Evolutionary conservation across 2,113 vertebrate species (phyloP), one percentile per base, ranked within the genome.

Genomic region (Myotis yumanensis): DNA sequence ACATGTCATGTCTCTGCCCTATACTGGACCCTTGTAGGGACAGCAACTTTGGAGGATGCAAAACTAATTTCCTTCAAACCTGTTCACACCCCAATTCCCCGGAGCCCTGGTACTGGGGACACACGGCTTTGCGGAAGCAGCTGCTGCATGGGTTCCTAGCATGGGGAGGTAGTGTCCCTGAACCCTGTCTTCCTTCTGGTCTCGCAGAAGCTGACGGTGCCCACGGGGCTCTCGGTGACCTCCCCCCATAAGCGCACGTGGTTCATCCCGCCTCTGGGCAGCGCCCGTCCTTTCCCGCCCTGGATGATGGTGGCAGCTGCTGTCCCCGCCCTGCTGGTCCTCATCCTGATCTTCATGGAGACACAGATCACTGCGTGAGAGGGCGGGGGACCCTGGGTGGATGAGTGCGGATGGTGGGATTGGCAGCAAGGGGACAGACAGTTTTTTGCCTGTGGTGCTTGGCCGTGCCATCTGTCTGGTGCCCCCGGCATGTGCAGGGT

Each of bases 291-390:
- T 4, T 99, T 99, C 96, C 99, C 99, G 0, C 96, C 99, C 51
- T 99, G 99, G 99, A 99, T 99, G 99, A 99, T 99, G 99, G 99
- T 99, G 73, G 99, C 99, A 0, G 99, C 99, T 1, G 98, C 99
- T 17, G 98, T 99, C n/a, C 99, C 99, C 0, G 99, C 99, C 11
- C 98, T 99, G 35, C 98, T 99, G 23, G 99, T 99, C 96, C 99
- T 99, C 97, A 99, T 99, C 97, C 99, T 99, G 90, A 99, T 99
- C 97, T 99, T 99, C 97, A 99, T 99, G 99, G 99, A 99, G 98
- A 99, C 99, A 7, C 99, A 99, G 96, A 99, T 99, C 96, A 99
- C 99, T 4, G 99, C 99, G 99, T 99, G 98, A 98, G 99, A 98
- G 72, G 43, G 62, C 72, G 73, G 88, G 88, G 5, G 17, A 9